Evolutionary conservation across 2,888 invertebrate species (phyloP).

Genomic region (Nomada fucata): DNA sequence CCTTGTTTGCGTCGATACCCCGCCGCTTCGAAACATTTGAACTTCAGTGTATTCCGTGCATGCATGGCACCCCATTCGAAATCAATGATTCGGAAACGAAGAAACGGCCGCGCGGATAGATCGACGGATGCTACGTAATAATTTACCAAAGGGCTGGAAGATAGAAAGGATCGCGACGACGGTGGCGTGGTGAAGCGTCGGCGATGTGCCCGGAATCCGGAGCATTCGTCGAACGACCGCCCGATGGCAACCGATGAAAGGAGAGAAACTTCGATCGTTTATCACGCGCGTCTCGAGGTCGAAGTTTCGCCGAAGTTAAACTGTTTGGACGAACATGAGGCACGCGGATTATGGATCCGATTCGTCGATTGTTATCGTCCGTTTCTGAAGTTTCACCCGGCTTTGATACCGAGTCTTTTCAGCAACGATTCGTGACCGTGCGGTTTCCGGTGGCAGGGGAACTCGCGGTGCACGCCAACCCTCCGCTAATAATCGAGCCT

Average conservation of each 20-base stretch:
- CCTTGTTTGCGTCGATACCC: no score
- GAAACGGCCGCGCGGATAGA: neutral
- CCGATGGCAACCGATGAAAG: constrained; percentile 58
- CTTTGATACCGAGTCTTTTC: constrained; percentile 26
- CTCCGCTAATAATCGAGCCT: neutral
- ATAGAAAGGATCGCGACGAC: constrained; percentile 17
- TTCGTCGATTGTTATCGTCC: constrained; percentile 66
- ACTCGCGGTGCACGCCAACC: neutral
- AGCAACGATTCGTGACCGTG: constrained; percentile 31
- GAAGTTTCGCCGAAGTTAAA: constrained; percentile 68
- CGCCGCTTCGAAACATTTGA: no score
- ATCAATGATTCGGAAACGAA: constrained; percentile 22
- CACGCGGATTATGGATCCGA: constrained; percentile 69
- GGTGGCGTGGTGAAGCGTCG: constrained; percentile 21
- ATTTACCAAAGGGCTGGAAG: constrained; percentile 41
- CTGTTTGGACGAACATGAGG: constrained; percentile 61
- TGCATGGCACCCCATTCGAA: neutral
- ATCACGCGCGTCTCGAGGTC: constrained; percentile 60
- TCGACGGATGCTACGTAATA: constrained; percentile 42
- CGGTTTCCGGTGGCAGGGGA: constrained; percentile 8
- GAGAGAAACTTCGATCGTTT: constrained; percentile 66
- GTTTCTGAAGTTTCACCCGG: constrained; percentile 36
- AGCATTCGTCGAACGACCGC: constrained; percentile 51
- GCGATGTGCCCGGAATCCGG: constrained; percentile 52
- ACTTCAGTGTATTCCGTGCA: no score